A percentile compares a stretch with the other conserved stretches of the same genome.
phyloP scores from a whole-genome alignment of 2,113 vertebrate species.

The human region GRCh38 chr5:7753001-7753500 shows the following conservation, averaged over 20 bases:
- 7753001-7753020: no score
- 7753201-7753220: not conserved
- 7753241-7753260: not conserved
- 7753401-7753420: not conserved
- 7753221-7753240: not conserved
- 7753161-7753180: no score
- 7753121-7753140: no score
- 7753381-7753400: not conserved
- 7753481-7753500: not conserved
- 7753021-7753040: no score
- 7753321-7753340: not conserved
- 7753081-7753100: no score
- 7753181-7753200: no score
- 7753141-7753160: no score
- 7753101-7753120: no score
- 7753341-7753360: no score
- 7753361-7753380: no score
- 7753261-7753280: not conserved
- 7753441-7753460: not conserved
- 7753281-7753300: not conserved
- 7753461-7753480: not conserved
- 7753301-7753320: not conserved
- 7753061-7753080: no score
- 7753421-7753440: fast-evolving
- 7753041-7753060: no score